Evolutionary conservation across 2,797 vertebrate species (phyloP).

Genomic region (Chaetophractus vellerosus): DNA sequence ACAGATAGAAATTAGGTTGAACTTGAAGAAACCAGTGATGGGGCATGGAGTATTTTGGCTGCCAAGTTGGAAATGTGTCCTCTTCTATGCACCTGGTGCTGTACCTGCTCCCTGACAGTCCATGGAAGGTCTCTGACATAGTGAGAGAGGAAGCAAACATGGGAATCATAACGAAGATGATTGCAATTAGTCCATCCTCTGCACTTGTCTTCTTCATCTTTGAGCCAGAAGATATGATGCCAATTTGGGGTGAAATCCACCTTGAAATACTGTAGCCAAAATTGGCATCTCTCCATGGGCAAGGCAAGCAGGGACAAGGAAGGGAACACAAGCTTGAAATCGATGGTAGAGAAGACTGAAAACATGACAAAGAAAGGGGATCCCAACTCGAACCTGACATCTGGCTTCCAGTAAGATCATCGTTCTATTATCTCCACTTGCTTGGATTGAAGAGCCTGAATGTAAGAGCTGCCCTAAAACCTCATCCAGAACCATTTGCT

Average conservation of each 20-base stretch:
- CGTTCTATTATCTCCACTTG: neutral
- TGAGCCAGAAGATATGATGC: neutral
- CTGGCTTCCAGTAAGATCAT: neutral
- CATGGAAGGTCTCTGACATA: neutral
- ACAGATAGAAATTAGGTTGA: slow-evolving; percentile 16
- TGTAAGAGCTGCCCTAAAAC: slow-evolving; percentile 29
- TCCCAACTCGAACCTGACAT: neutral
- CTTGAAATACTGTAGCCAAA: neutral
- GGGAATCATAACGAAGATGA: neutral
- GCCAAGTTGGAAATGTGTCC: neutral
- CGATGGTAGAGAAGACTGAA: neutral
- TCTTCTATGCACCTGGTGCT: neutral
- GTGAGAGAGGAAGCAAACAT: neutral
- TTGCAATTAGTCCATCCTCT: neutral
- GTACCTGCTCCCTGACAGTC: neutral
- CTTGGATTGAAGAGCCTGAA: slow-evolving; percentile 31
- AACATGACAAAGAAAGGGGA: neutral
- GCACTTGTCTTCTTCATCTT: neutral
- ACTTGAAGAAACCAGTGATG: neutral
- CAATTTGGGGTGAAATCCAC: neutral
- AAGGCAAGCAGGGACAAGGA: neutral
- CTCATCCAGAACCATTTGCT: slow-evolving; percentile 45
- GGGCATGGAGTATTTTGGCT: neutral
- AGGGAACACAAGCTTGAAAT: neutral
- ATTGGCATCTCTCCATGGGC: neutral